phyloP scores from a whole-genome alignment of 2,888 invertebrate species.

The Morpho helenor region DNA sequence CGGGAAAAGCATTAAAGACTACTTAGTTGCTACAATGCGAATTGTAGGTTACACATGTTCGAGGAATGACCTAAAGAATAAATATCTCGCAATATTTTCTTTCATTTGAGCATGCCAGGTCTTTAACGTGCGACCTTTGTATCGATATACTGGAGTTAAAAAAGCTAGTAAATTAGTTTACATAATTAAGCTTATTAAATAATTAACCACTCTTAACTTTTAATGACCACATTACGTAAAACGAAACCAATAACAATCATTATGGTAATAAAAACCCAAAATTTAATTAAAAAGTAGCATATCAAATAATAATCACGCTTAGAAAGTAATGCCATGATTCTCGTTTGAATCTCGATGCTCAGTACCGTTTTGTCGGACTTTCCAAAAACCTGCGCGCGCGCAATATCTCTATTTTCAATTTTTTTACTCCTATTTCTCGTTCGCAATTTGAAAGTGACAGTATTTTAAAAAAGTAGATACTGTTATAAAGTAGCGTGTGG shows the following conservation, averaged over 20 bases:
- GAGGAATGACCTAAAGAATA: no score
- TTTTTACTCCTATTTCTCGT: not conserved
- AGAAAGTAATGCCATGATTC: conserved; percentile 41
- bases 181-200: no score
- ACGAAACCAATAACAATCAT: conserved; percentile 5
- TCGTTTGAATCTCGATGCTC: conserved; percentile 42
- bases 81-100: no score
- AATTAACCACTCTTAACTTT: not conserved
- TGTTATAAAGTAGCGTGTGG: not conserved
- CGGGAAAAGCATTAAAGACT: no score
- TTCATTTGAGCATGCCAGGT: no score
- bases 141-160: no score
- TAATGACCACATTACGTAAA: conserved; percentile 6
- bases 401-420: conserved; percentile 36
- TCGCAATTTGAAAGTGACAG: conserved; percentile 3
- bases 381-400: conserved; percentile 64
- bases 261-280: conserved; percentile 17
- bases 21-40: no score
- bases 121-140: no score
- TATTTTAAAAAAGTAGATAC: not conserved
- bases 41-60: no score
- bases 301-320: conserved; percentile 37
- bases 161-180: no score
- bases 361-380: conserved; percentile 63
- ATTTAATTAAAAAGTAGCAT: conserved; percentile 28